These are phyloP conservation scores for Dynastes maya DNA, from an alignment of 2,888 invertebrate species.

Conservation along the genomic window DNA sequence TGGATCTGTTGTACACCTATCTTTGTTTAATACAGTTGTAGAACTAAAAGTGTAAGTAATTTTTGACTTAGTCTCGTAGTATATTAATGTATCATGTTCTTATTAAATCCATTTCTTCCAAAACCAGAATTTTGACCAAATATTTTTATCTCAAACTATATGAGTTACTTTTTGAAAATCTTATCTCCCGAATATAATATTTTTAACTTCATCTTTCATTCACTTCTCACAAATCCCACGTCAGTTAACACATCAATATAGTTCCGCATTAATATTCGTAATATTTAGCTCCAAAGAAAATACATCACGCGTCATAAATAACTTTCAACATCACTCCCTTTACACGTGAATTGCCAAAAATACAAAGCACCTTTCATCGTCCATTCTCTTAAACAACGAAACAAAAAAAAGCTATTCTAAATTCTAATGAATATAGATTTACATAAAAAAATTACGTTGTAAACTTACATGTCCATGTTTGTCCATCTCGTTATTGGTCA, in stretches of 20 bases:
- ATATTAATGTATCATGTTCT: too few relatives aligned
- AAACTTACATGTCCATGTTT: slow-evolving; percentile 92
- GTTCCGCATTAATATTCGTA: slow-evolving; percentile 20
- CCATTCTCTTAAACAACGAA: neutral
- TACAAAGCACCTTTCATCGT: neutral
- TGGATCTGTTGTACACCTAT: too few relatives aligned
- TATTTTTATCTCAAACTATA: neutral
- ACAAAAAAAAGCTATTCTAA: neutral
- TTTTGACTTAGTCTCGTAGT: too few relatives aligned
- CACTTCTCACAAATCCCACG: neutral
- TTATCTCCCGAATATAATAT: neutral
- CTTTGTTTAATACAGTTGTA: too few relatives aligned
- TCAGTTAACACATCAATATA: slow-evolving; percentile 5
- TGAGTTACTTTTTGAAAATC: neutral
- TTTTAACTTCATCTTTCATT: neutral
- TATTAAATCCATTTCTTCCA: too few relatives aligned
- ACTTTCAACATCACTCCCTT: neutral
- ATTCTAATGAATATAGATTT: neutral
- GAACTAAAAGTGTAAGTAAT: too few relatives aligned
- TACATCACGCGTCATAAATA: neutral
- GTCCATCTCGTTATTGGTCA: slow-evolving; percentile 98
- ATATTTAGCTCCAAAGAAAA: slow-evolving; percentile 1
- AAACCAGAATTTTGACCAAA: too few relatives aligned
- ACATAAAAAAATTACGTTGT: neutral
- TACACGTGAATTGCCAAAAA: neutral